Evolutionary conservation across 2,888 invertebrate species (phyloP).

Genomic region (Thymelicus sylvestris): DNA sequence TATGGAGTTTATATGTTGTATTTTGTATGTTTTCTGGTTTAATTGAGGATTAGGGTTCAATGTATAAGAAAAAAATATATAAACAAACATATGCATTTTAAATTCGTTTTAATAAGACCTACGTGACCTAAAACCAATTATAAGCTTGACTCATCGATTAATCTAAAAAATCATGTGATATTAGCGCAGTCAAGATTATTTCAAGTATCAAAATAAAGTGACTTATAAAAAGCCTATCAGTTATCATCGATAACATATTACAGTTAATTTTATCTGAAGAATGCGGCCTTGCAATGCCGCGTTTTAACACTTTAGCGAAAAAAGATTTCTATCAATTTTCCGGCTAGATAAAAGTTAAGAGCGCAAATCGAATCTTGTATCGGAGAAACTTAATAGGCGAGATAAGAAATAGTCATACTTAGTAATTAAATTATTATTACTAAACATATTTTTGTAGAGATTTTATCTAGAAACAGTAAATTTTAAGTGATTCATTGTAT

Average conservation of each 20-base stretch:
- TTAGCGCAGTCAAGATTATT: conserved; percentile 17
- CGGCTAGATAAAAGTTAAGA: conserved; percentile 1
- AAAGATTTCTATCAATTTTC: conserved; percentile 1
- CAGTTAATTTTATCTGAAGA: conserved; percentile 29
- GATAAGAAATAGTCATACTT: not conserved
- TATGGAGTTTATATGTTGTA: no score
- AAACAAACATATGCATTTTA: not conserved
- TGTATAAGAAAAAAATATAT: no score
- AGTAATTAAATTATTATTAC: no score
- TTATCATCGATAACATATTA: conserved; percentile 26
- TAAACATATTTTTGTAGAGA: no score
- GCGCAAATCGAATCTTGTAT: not conserved
- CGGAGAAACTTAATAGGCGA: not conserved
- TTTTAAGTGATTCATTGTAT: no score
- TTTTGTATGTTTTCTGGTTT: no score
- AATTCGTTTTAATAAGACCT: conserved; percentile 7
- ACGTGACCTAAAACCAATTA: conserved; percentile 27
- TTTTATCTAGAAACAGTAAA: no score
- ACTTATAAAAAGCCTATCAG: conserved; percentile 24
- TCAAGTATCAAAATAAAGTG: conserved; percentile 10
- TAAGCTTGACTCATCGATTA: conserved; percentile 8
- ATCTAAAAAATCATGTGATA: conserved; percentile 25
- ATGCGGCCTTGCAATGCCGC: conserved; percentile 36
- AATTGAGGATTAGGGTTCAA: no score
- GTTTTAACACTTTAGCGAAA: conserved; percentile 12